phyloP scores from a whole-genome alignment of 1,140 invertebrate species.

The Anastrepha obliqua region DNA sequence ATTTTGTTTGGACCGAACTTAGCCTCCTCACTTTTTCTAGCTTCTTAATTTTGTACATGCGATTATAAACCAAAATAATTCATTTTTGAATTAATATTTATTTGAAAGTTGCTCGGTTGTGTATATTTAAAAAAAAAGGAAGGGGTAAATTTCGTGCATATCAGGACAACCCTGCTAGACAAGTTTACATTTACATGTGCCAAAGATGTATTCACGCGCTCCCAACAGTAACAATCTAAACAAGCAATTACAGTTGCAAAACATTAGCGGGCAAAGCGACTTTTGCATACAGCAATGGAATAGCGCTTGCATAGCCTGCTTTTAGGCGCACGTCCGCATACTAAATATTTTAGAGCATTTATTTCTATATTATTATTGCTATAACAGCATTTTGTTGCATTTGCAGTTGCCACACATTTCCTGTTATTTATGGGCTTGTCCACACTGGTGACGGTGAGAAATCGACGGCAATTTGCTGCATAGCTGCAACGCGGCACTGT shows the following conservation, averaged over 20 bases:
- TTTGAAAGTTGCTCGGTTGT: no score
- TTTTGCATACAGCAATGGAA: background rate
- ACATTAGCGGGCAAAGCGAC: conserved; percentile 5
- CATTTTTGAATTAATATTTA: no score
- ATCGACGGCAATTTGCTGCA: conserved; percentile 39
- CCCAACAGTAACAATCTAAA: background rate
- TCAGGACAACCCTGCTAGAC: background rate
- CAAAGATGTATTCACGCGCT: background rate
- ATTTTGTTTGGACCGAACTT: no score
- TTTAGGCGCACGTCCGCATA: conserved; percentile 1
- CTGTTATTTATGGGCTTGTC: conserved; percentile 19
- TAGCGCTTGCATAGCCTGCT: background rate
- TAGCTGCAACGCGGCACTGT: background rate
- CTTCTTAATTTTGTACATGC: no score
- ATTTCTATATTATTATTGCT: conserved; percentile 44
- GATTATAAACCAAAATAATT: no score
- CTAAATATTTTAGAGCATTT: conserved; percentile 6
- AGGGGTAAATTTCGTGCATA: background rate
- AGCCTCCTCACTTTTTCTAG: no score
- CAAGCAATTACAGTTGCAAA: background rate
- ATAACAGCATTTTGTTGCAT: background rate
- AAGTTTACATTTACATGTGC: background rate
- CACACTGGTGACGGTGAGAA: conserved; percentile 27
- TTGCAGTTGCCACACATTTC: background rate
- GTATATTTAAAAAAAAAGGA: no score